phyloP scores from a whole-genome alignment of 1,140 invertebrate genomes.

The Leptonema lineaticorne region DNA sequence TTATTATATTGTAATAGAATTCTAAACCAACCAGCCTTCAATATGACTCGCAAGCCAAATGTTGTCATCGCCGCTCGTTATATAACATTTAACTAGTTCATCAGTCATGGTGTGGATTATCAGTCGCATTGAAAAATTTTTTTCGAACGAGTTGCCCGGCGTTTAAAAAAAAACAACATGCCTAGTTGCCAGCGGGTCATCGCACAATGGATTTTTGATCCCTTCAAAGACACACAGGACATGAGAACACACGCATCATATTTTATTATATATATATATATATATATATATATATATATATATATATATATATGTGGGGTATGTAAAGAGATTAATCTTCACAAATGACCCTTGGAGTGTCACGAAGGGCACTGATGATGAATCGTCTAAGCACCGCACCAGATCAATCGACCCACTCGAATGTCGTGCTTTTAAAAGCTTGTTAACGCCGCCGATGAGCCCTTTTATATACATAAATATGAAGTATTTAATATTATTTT shows the following conservation, averaged over 20 bases:
- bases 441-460: slow-evolving; percentile 17
- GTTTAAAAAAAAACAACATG: no score
- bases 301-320: background rate
- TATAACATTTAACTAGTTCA: background rate
- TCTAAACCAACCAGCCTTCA: no score
- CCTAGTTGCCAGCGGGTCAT: slow-evolving; percentile 2
- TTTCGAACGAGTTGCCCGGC: background rate
- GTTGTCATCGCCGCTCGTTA: no score
- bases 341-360: slow-evolving; percentile 35
- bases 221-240: background rate
- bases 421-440: slow-evolving; percentile 22
- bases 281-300: background rate
- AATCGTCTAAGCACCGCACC: slow-evolving; percentile 32
- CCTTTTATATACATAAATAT: slow-evolving; percentile 8
- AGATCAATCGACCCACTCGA: slow-evolving; percentile 33
- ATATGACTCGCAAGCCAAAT: no score
- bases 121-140: background rate
- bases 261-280: background rate
- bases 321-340: slow-evolving; percentile 37
- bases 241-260: background rate
- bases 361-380: slow-evolving; percentile 27
- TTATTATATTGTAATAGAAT: no score
- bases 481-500: no score
- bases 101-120: background rate
- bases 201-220: slow-evolving; percentile 2